Evolutionary conservation across 2,113 vertebrate species (phyloP), one percentile per base, ranked within the genome.

Genomic region (Lepus americanus): DNA sequence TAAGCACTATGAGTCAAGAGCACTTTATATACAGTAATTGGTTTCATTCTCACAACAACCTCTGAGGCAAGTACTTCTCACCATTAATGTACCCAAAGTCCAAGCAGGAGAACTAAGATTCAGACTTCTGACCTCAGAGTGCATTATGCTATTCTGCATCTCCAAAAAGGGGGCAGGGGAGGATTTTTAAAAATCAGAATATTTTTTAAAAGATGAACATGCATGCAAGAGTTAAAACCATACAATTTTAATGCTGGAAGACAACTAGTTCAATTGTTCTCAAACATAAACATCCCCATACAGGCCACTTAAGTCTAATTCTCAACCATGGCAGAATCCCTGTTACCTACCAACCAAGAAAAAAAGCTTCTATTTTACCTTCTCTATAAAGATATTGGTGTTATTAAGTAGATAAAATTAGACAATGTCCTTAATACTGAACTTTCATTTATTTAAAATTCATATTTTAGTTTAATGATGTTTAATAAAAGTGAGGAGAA

Each of bases 61-160:
- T 44, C 64, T 59, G 29, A 64, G 14, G 23, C 36, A 90, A 5
- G 8, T 78, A 76, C 51, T 83, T 69, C 94, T 51, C 59, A 90
- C 73, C 67, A 82, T 51, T 92, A 27, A 27, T 19, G 22, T 51
- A 23, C 11, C 49, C 55, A 16, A 84, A 95, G 22, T 90, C 78
- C 87, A 67, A 92, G 84, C 12, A 89, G n/a, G 55, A 95, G 53
- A 92, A 87, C 9, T 76, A 94, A 44, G 11, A 92, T 49, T 96
- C 64, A 79, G 86, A 94, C 13, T 74, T 74, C 4, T 90, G 44
- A 94, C 31, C 78, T 66, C 36, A 59, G 25, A 92, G 44, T 67
- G 22, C 66, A 70, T 84, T 84, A 90, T 49, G 29, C 59, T 84
- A 84, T 82, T 84, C 66, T 92, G 73, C 39, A 36, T 72, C 80